Base-by-base conservation (phyloP, 2,797 vertebrate genomes). In the Catostomus latipinnis region DNA sequence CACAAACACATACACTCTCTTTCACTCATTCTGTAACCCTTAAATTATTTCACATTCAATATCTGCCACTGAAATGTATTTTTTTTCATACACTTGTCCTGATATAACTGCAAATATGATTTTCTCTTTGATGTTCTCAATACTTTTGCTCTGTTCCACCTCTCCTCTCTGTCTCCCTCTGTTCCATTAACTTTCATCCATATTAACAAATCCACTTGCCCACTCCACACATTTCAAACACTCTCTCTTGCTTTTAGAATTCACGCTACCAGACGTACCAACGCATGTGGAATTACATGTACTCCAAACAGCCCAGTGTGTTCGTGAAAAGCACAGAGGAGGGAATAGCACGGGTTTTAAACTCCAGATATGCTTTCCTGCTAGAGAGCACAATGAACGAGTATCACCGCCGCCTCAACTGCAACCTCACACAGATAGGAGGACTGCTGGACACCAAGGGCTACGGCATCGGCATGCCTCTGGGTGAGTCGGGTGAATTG, bases 201-300 rank as follows among this genome's bases (percentile, higher is more conserved):
- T 12, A 5, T 16, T 60, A 13, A 14, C 54, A 8, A 54, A 58
- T 57, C 52, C n/a, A n/a, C 34, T 50, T 49, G 14, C 6, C n/a
- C 1, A 34, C 34, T 22, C 34, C 34, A 34, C 67, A 52, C 8
- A 5, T 62, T 62, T 2, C 12, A 6, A 18, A 12, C 22, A 7
- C 16, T 4, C 22, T 60, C 22, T 43, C 57, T 48, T 4, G 3
- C 74, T 43, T 22, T 4, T 87, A 97, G 96, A 96, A 96, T 81
- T 97, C 96, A 0, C 88, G 96, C 65, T 97, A 96, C 86, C 96
- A 97, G 91, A 96, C 95, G 0, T 97, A 96, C 90, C 96, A 96
- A 91, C 94, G 96, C 4, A 97, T 97, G 96, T 97, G 96, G 96
- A 97, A 96, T 89, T 97, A 96, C 93, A 97, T 97, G 96, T 92